Evolutionary conservation across 2,888 invertebrate species (phyloP).

Genomic region (Drosophila dives): DNA sequence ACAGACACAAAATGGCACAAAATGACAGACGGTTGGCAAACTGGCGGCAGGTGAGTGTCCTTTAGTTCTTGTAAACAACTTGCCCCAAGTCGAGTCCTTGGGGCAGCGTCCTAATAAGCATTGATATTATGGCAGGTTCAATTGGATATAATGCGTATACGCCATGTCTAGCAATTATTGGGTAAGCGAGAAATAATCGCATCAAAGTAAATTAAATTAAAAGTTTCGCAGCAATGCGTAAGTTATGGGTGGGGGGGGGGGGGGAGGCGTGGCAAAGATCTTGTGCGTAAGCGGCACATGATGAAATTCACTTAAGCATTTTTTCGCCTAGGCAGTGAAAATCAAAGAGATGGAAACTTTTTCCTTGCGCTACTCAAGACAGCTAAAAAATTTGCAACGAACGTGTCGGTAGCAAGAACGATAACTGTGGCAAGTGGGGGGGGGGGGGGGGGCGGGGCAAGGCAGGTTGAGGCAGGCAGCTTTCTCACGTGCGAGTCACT

Average conservation of each 20-base stretch:
- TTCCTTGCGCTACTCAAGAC: conserved; percentile 20
- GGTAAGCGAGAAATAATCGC: conserved; percentile 62
- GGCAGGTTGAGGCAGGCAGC: conserved; percentile 1
- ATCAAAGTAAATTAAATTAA: conserved; percentile 74
- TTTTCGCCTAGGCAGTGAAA: conserved; percentile 54
- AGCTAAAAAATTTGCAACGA: conserved; percentile 64
- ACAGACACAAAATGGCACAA: conserved; percentile 12
- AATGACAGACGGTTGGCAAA: conserved; percentile 19
- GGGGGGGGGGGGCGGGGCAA: too few species aligned
- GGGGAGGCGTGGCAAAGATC: not conserved
- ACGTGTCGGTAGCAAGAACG: conserved; percentile 51
- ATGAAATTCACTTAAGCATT: conserved; percentile 74
- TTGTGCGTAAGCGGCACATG: conserved; percentile 63
- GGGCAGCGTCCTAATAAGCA: conserved; percentile 49
- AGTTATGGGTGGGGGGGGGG: conserved; percentile 43
- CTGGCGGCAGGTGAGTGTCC: conserved; percentile 45
- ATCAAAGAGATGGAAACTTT: conserved; percentile 65
- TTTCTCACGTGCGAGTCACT: conserved; percentile 47
- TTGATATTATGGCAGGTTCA: conserved; percentile 34
- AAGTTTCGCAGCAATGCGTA: conserved; percentile 69
- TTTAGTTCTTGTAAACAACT: conserved; percentile 50
- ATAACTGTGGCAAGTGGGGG: not conserved
- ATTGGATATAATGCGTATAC: conserved; percentile 49
- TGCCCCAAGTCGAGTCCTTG: conserved; percentile 14
- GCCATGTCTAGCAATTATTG: conserved; percentile 41